Evolutionary conservation across 2,888 invertebrate species (phyloP), one percentile per base, ranked within the genome.

Genomic region (Pristionchus exspectatus): DNA sequence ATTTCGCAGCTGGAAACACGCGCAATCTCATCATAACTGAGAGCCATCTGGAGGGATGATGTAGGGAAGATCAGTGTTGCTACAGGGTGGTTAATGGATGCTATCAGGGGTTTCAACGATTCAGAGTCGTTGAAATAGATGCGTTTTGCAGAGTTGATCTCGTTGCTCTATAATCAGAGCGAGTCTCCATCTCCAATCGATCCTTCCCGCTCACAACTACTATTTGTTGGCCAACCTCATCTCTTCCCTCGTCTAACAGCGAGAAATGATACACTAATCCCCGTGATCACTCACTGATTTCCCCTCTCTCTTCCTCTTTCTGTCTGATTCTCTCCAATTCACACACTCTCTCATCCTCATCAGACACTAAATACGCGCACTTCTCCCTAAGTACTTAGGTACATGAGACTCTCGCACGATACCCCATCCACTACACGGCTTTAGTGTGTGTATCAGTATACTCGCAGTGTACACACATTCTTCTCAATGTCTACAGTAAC

Each of bases 241-340:
- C 27, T 30, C 72, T 72, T 30, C 27, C 9, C 5, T n/a, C 9
- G 16, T 30, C 27, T 24, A 12, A 24, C 50, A 50, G 44, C 54
- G 84, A 56, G 54, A 84, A 84, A 33, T 84, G 84, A 84, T 84
- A 84, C 84, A 84, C 87, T 87, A 63, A 69, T 87, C 87, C 63
- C 30, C 66, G 44, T 59, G 33, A 59, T 63, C 33, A 66, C 63
- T 63, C 56, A 56, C 50, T 87, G 18, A 44, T 30, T 87, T 54
- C 69, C 69, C 27, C 85, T 84, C 85, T 18, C 66, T 33, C 87
- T 27, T 69, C 44, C 85, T 30, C 27, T 56, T 33, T 30, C 86
- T 63, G 56, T 63, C 84, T 84, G 14, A 38, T 54, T 56, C 59
- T 84, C 84, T 84, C 33, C 33, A 33, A 27, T 44, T 54, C 56